These are phyloP conservation scores for Bergia puertoricense DNA, from an alignment of 92 coral and sea anemone species.

Conservation along the genomic window DNA sequence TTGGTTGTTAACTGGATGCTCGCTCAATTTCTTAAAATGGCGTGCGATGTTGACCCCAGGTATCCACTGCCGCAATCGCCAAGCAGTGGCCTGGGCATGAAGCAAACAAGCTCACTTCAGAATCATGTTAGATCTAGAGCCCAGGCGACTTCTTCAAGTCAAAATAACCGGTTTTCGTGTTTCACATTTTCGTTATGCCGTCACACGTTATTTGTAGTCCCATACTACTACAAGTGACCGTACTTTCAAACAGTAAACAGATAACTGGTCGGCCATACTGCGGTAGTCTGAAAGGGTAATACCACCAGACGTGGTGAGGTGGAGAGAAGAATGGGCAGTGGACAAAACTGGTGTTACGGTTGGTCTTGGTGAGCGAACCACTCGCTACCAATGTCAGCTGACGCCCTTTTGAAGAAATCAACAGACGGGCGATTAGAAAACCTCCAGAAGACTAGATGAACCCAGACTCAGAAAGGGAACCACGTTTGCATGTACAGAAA, in stretches of 20 bases:
- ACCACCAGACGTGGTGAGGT: constrained; percentile 7
- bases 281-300: not conserved
- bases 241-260: constrained; percentile 1
- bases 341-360: not conserved
- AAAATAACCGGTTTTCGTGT: too few species aligned
- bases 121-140: too few species aligned
- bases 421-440: constrained; percentile 40
- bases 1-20: not conserved
- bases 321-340: constrained; percentile 18
- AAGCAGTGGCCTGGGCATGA: not conserved
- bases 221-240: not conserved
- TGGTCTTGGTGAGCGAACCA: not conserved
- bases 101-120: not conserved
- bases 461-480: constrained; percentile 35
- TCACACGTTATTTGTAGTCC: not conserved
- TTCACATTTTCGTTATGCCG: not conserved
- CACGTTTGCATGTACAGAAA: constrained; percentile 23
- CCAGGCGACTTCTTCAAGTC: not conserved
- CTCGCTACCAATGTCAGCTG: constrained; percentile 69
- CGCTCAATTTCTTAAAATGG: not conserved
- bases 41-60: not conserved
- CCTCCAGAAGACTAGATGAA: not conserved
- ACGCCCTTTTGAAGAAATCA: constrained; percentile 71
- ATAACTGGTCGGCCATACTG: not conserved
- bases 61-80: not conserved